Conservation (phyloP, 2,888 invertebrate species). For the Lucinisca nassula region DNA sequence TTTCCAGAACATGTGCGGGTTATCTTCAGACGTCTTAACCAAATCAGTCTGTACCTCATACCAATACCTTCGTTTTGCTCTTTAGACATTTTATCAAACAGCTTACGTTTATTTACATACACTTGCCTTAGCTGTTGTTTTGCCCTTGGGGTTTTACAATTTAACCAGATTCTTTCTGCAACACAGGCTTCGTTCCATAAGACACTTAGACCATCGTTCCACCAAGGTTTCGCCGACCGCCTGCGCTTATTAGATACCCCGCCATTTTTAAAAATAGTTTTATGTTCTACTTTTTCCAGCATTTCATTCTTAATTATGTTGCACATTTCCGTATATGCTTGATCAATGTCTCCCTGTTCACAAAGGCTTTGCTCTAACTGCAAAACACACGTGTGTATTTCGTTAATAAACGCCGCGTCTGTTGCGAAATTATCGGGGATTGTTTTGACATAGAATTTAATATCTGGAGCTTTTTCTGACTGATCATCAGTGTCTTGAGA, state of each 20-base stretch:
- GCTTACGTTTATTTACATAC: not conserved
- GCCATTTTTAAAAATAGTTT: not conserved
- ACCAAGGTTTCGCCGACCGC: not conserved
- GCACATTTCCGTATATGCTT: not conserved
- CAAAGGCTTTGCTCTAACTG: not conserved
- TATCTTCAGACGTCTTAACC: not conserved
- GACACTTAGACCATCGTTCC: not conserved
- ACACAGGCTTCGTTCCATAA: not conserved
- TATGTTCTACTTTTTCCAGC: not conserved
- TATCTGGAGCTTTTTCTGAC: no score
- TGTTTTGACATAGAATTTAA: not conserved
- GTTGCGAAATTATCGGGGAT: not conserved
- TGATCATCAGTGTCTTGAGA: no score
- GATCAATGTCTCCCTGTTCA: not conserved
- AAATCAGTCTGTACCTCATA: not conserved
- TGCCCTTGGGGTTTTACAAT: not conserved
- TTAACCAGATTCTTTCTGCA: not conserved
- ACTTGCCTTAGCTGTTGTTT: not conserved
- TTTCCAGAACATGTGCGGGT: not conserved
- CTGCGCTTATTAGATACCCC: not conserved
- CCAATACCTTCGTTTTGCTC: not conserved
- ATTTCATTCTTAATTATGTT: not conserved
- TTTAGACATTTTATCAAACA: not conserved
- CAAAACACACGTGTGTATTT: not conserved
- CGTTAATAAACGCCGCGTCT: not conserved